Evolutionary conservation across 2,113 vertebrate genomes (phyloP).

Genomic region (Pelodiscus sinensis): DNA sequence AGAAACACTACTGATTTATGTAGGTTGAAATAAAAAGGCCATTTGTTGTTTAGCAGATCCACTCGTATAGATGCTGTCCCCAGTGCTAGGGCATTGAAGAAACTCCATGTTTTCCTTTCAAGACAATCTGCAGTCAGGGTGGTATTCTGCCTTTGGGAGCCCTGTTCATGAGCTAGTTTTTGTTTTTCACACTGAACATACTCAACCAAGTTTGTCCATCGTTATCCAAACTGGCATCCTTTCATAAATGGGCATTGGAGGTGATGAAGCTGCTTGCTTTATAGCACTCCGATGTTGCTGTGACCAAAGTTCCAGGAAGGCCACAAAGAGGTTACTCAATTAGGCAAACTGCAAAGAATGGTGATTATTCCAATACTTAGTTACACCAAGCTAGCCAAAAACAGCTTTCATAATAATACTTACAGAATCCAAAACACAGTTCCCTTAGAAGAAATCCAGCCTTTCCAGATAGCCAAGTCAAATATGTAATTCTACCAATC

Average conservation of each 20-base stretch:
- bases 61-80: neutral
- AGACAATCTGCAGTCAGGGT: neutral
- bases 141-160: neutral
- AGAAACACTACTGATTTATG: neutral
- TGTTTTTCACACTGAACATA: neutral
- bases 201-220: neutral
- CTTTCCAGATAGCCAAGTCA: no score
- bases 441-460: no score
- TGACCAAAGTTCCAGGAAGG: fast-evolving
- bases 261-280: neutral
- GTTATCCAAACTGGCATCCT: neutral
- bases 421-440: no score
- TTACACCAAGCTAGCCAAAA: no score
- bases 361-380: no score
- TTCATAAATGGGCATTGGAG: neutral
- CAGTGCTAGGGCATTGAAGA: neutral
- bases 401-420: no score
- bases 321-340: no score
- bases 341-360: no score
- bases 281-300: fast-evolving
- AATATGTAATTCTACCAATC: no score
- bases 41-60: neutral
- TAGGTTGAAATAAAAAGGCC: neutral
- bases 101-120: neutral
- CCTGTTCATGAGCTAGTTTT: neutral